Evolutionary conservation across 2,113 vertebrate genomes (phyloP).

Genomic region (Percina caprodes): DNA sequence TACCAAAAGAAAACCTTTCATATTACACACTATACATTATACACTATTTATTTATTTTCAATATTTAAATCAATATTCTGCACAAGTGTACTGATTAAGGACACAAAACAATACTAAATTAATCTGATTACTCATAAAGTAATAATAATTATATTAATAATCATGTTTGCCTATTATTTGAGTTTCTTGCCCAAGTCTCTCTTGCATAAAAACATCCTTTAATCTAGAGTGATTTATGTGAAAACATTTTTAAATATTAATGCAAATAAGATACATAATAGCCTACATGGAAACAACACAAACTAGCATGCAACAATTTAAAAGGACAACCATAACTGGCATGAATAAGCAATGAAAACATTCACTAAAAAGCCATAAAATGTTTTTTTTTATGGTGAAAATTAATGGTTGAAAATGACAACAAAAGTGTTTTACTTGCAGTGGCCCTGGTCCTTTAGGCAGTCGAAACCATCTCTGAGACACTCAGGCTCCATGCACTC

Average conservation of each 20-base stretch:
- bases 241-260: not conserved
- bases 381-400: not conserved
- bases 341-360: not conserved
- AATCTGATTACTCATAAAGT: not conserved
- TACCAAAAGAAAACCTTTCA: too few relatives aligned
- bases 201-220: not conserved
- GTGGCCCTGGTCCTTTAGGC: conserved; percentile 69
- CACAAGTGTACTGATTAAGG: not conserved
- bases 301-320: not conserved
- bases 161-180: not conserved
- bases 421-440: conserved; percentile 84
- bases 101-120: not conserved
- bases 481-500: conserved; percentile 85
- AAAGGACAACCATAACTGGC: not conserved
- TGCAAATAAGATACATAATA: not conserved
- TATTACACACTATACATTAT: too few relatives aligned
- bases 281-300: not conserved
- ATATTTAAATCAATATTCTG: too few relatives aligned
- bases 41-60: too few relatives aligned
- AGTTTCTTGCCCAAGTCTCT: not conserved
- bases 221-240: not conserved
- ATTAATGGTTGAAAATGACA: not conserved
- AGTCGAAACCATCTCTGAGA: conserved; percentile 90
- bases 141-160: not conserved
- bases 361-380: not conserved